Percentiles rank a stretch among this genome's conserved stretches.
These are phyloP conservation scores for Perca schrenkii DNA, from an alignment of 2,113 vertebrate species.

Conservation along the genomic window DNA sequence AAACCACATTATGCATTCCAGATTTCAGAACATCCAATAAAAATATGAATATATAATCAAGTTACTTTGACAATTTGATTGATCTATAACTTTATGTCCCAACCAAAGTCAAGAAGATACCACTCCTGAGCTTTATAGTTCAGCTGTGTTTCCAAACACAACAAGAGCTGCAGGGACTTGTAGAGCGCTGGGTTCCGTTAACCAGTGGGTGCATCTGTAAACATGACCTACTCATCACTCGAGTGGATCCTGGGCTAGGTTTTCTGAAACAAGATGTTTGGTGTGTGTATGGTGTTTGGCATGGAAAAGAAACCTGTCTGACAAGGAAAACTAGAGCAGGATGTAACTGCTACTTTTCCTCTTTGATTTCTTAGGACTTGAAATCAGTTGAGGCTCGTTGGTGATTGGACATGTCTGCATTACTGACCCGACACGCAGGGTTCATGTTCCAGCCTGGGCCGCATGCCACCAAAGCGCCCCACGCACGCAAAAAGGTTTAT, in stretches of 20 bases:
- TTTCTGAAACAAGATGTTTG: conserved; percentile 60
- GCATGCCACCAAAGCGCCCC: conserved; percentile 5
- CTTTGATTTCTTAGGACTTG: conserved; percentile 67
- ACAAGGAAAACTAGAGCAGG: conserved; percentile 80
- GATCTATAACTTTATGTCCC: neutral
- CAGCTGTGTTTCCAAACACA: conserved; percentile 11
- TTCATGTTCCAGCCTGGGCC: conserved; percentile 35
- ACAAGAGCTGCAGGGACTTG: conserved; percentile 67
- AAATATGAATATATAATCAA: neutral
- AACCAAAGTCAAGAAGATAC: conserved; percentile 1
- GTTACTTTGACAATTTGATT: neutral
- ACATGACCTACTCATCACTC: conserved; percentile 60
- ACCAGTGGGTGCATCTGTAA: conserved; percentile 64
- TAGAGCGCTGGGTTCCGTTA: conserved; percentile 49
- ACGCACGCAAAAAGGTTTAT: neutral
- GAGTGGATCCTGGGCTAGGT: conserved; percentile 26
- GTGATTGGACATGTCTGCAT: conserved; percentile 43
- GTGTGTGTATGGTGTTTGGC: conserved; percentile 38
- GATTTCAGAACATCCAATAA: neutral
- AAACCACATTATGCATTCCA: conserved; percentile 20
- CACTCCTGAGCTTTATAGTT: neutral
- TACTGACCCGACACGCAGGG: conserved; percentile 36
- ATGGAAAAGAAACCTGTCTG: conserved; percentile 75
- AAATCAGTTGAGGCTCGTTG: conserved; percentile 37
- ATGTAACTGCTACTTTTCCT: conserved; percentile 76